Conservation (phyloP, 92 coral and sea anemone species). For the Meandrina meandrites region DNA sequence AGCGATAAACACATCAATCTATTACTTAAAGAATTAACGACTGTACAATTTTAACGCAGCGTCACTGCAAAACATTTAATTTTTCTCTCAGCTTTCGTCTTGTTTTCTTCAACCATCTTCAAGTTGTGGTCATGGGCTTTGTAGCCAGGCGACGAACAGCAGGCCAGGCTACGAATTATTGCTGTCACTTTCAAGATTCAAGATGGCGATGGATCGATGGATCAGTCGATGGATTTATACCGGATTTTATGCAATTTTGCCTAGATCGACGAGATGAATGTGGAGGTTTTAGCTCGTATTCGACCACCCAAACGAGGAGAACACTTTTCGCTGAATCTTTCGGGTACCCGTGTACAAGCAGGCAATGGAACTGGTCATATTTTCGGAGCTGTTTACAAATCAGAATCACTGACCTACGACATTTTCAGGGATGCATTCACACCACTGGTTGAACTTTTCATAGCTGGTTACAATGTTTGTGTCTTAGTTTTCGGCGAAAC, state of each 20-base stretch:
- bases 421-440: conserved; percentile 71
- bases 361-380: conserved; percentile 70
- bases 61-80: background rate
- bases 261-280: conserved; percentile 47
- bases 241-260: no score
- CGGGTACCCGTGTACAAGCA: conserved; percentile 81
- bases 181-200: conserved; percentile 4
- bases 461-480: conserved; percentile 84
- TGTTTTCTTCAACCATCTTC: background rate
- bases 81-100: background rate
- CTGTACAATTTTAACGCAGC: background rate
- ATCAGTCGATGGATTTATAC: no score
- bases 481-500: conserved; percentile 76
- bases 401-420: conserved; percentile 62
- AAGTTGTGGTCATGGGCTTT: background rate
- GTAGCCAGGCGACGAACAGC: background rate
- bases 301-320: conserved; percentile 81
- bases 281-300: conserved; percentile 83
- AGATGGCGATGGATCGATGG: conserved; percentile 18
- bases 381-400: conserved; percentile 71
- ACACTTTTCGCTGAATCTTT: conserved; percentile 53
- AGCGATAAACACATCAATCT: background rate
- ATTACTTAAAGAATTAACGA: background rate
- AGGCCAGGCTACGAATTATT: conserved; percentile 30
- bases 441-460: conserved; percentile 65